phyloP scores from a whole-genome alignment of 2,113 vertebrate species.

The Odocoileus hemionus region DNA sequence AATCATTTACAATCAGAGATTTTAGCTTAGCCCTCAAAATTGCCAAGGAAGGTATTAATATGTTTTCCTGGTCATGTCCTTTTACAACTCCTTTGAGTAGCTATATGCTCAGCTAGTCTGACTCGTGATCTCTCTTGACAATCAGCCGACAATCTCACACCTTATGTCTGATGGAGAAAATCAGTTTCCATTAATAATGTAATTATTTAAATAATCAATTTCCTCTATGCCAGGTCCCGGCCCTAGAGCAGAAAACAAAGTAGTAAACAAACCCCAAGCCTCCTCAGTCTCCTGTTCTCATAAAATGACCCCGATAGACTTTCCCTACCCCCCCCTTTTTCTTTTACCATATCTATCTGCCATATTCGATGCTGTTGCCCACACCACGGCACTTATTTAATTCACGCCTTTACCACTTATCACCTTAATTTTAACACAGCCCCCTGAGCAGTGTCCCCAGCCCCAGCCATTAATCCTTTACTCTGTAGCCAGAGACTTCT shows the following conservation, averaged over 20 bases:
- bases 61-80: background rate
- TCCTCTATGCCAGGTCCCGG: background rate
- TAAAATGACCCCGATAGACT: background rate
- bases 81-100: background rate
- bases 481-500: background rate
- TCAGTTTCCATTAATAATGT: background rate
- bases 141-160: background rate
- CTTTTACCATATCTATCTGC: background rate
- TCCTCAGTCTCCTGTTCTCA: background rate
- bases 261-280: background rate
- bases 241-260: background rate
- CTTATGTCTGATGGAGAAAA: background rate
- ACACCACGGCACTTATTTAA: background rate
- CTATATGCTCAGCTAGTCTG: background rate
- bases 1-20: background rate
- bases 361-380: too few relatives aligned
- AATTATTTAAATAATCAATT: background rate
- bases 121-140: background rate
- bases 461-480: background rate
- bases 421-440: background rate
- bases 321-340: background rate
- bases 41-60: background rate
- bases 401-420: background rate
- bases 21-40: background rate
- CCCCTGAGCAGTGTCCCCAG: too few relatives aligned